Percentiles rank a stretch among this genome's conserved stretches.
Conservation (phyloP, 2,888 invertebrate genomes). For the Drosophila algonquin region DNA sequence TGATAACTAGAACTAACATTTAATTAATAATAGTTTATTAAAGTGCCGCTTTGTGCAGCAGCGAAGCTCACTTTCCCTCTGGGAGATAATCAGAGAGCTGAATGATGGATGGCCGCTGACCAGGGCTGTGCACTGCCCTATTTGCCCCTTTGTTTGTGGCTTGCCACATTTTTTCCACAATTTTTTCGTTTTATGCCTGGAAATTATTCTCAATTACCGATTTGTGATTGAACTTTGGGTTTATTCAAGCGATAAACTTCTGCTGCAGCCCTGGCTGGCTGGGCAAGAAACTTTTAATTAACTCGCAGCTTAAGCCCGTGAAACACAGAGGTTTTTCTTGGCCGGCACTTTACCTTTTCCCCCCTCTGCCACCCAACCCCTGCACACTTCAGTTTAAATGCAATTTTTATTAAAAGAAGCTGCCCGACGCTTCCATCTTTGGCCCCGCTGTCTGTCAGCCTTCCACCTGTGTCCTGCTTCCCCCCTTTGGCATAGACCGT, state of each 20-base stretch:
- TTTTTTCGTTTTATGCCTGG: too few relatives aligned
- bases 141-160: background rate
- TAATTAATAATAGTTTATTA: slow-evolving; percentile 59
- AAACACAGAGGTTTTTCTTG: slow-evolving; percentile 32
- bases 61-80: slow-evolving; percentile 28
- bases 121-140: slow-evolving; percentile 13
- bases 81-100: slow-evolving; percentile 6
- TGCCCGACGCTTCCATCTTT: slow-evolving; percentile 43
- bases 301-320: slow-evolving; percentile 26
- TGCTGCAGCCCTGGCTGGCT: slow-evolving; percentile 19
- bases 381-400: slow-evolving; percentile 51
- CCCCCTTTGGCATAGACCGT: slow-evolving; percentile 30
- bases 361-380: slow-evolving; percentile 1
- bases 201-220: background rate
- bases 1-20: slow-evolving; percentile 48
- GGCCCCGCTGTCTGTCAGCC: background rate
- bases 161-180: too few relatives aligned
- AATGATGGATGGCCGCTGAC: background rate
- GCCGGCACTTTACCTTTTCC: background rate
- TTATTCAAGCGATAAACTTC: slow-evolving; percentile 7
- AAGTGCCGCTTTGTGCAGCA: slow-evolving; percentile 31
- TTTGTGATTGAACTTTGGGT: slow-evolving; percentile 6
- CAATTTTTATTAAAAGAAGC: slow-evolving; percentile 47
- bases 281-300: slow-evolving; percentile 62
- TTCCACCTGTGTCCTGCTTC: slow-evolving; percentile 46